These are phyloP conservation scores for Ectemnius continuus DNA, from an alignment of 2,888 invertebrate genomes.

Conservation along the genomic window DNA sequence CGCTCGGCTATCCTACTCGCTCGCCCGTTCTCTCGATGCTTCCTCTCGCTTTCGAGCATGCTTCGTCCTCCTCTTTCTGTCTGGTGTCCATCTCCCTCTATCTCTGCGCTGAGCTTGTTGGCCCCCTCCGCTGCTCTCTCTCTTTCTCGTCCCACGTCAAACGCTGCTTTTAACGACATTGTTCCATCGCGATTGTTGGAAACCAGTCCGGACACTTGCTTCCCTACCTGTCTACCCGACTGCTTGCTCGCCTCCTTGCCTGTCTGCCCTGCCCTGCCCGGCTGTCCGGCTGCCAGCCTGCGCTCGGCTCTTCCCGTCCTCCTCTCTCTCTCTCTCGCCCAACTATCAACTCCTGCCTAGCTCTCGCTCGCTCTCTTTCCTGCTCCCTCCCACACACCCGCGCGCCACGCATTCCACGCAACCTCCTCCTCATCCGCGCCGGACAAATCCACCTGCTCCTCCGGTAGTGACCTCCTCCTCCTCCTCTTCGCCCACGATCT, in stretches of 20 bases:
- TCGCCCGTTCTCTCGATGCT: not conserved
- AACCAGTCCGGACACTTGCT: conserved; percentile 19
- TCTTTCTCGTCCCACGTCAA: conserved; percentile 18
- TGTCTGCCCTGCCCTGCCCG: not conserved
- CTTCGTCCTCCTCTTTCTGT: not conserved
- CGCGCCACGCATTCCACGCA: too few relatives aligned
- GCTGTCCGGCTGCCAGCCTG: conserved; percentile 36
- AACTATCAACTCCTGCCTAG: not conserved
- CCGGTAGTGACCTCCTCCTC: not conserved
- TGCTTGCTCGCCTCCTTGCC: not conserved
- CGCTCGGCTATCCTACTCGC: not conserved
- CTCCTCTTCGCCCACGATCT: conserved; percentile 2
- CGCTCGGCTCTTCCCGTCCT: conserved; percentile 12
- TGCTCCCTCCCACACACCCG: not conserved
- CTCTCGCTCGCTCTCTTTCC: not conserved
- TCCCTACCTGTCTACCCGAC: not conserved
- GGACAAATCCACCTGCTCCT: conserved; percentile 4
- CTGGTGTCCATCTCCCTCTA: not conserved
- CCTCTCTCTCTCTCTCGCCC: conserved; percentile 14
- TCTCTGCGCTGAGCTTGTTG: not conserved
- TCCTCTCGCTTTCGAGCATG: not conserved
- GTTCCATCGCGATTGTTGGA: conserved; percentile 20
- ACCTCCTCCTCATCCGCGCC: not conserved
- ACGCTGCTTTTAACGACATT: conserved; percentile 26
- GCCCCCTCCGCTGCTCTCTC: conserved; percentile 11